Evolutionary conservation across 2,113 vertebrate genomes (phyloP), one percentile per base, ranked within the genome.

Genomic region (Apeltes quadracus): DNA sequence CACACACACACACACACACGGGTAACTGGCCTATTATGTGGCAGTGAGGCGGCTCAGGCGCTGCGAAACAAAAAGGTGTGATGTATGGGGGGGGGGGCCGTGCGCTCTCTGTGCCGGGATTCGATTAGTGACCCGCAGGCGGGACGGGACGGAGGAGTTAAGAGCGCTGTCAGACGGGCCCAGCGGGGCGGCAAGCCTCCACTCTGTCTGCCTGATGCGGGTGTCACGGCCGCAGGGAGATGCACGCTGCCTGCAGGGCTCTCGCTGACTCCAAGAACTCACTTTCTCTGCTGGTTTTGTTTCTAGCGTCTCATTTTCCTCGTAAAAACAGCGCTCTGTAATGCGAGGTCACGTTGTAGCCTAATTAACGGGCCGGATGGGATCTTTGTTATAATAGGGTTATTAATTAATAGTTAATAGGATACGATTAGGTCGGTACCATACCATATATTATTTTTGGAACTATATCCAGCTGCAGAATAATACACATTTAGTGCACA

Each of bases 21-120:
- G 83, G 78, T 81, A 85, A 87, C 75, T 18, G 86, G 72, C 75
- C 88, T 62, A 90, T 92, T 88, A 89, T 79, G 55, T 86, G 76
- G 78, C 89, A 88, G 48, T 77, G 65, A 84, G 88, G 91, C 88
- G 58, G 43, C 61, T 75, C 77, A 53, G 83, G 56, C 82, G 34
- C 75, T n/a, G n/a, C n/a, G n/a, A n/a, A n/a, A n/a, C n/a, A n/a
- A n/a, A n/a, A n/a, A n/a, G n/a, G n/a, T 61, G 29, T 85, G 84
- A 90, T 67, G 86, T 87, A 90, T 82, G n/a, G 74, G 70, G 55
- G 74, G 70, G 55, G 29, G 29, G 29, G 29, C 65, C 76, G 66
- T 44, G 54, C 76, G 70, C 74, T 76, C 64, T 77, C 76, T 48
- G 67, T 57, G 69, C 83, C 62, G 82, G 69, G 82, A 87, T 91